Evolutionary conservation across 2,888 invertebrate species (phyloP).

Genomic region (Stenoptilia bipunctidactyla): DNA sequence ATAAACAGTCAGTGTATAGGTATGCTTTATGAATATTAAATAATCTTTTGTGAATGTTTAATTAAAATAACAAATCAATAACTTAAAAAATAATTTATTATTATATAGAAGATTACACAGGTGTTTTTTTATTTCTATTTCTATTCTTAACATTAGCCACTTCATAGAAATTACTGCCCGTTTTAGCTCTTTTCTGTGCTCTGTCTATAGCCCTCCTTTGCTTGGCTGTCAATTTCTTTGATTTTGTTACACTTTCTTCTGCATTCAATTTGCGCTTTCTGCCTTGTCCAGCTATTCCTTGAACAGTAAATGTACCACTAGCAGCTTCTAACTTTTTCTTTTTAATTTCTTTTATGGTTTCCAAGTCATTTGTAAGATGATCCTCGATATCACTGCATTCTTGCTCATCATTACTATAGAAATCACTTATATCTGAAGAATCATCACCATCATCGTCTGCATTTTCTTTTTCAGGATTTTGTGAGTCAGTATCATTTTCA

Average conservation of each 20-base stretch:
- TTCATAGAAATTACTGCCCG: slow-evolving; percentile 92
- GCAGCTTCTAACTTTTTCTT: slow-evolving; percentile 59
- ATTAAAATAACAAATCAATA: too few relatives aligned
- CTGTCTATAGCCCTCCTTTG: slow-evolving; percentile 82
- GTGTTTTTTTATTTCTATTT: slow-evolving; percentile 78
- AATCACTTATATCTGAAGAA: slow-evolving; percentile 75
- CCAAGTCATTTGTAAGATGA: slow-evolving; percentile 51
- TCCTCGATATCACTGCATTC: slow-evolving; percentile 67
- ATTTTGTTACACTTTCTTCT: slow-evolving; percentile 20
- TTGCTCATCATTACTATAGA: slow-evolving; percentile 77
- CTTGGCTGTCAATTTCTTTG: slow-evolving; percentile 79
- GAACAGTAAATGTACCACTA: slow-evolving; percentile 66
- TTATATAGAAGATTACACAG: slow-evolving; percentile 1
- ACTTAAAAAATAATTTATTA: slow-evolving; percentile 2
- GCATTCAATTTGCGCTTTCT: slow-evolving; percentile 35
- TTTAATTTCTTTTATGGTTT: slow-evolving; percentile 59
- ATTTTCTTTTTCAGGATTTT: slow-evolving; percentile 24
- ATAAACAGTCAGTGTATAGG: neutral
- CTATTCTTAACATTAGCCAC: slow-evolving; percentile 90
- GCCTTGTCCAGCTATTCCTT: slow-evolving; percentile 54
- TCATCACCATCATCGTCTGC: slow-evolving; percentile 56
- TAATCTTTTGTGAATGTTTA: too few relatives aligned
- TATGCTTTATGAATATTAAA: too few relatives aligned
- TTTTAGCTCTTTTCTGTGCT: slow-evolving; percentile 81
- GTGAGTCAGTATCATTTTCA: slow-evolving; percentile 32